Base-by-base conservation (phyloP, 2,888 invertebrate species). In the Cantharis rustica region DNA sequence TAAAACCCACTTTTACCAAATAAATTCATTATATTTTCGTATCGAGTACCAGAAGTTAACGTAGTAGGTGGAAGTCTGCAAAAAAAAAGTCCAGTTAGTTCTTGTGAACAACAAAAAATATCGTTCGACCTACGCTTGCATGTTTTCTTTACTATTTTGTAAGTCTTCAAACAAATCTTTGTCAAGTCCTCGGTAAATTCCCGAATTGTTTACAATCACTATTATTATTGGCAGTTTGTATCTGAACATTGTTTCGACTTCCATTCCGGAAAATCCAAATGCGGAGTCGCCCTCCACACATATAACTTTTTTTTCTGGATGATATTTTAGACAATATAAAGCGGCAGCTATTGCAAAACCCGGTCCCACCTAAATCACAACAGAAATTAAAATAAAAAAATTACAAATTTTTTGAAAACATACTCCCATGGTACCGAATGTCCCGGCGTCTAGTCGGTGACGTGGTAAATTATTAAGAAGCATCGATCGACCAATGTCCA, bases 231-330 rank as follows among this genome's bases (percentile, higher is more conserved):
- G 98, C 81, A 99, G 89, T 84, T 96, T 95, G 88, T 98, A 98
- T 77, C 98, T 94, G 85, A 95, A 93, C 93, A 98, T 96, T 0
- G 98, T 99, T 89, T 99, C 99, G 23, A 98, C 91, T 90, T 99
- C 99, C 98, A 98, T 98, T 84, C 96, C 98, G 23, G 98, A 97
- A 89, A 99, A 99, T 2, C 99, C 99, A 88, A 99, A 98, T 0
- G 98, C 99, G 63, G 97, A 97, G 87, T 99, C 99, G 0, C 98
- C 98, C 89, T 98, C 97, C 0, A 98, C 95, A 86, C 98, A 98
- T 73, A 98, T 90, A 0, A 99, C 97, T 79, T 93, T 91, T 86
- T 97, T 97, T 1, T 90, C 89, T 0, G 97, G 96, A 10, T 92
- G 92, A 86, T 94, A 89, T 86, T 97, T 95, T 78, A 94, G 93